Percentiles rank a stretch among this genome's conserved stretches.
phyloP scores from a whole-genome alignment of 2,888 invertebrate species.

The Amiota minor region DNA sequence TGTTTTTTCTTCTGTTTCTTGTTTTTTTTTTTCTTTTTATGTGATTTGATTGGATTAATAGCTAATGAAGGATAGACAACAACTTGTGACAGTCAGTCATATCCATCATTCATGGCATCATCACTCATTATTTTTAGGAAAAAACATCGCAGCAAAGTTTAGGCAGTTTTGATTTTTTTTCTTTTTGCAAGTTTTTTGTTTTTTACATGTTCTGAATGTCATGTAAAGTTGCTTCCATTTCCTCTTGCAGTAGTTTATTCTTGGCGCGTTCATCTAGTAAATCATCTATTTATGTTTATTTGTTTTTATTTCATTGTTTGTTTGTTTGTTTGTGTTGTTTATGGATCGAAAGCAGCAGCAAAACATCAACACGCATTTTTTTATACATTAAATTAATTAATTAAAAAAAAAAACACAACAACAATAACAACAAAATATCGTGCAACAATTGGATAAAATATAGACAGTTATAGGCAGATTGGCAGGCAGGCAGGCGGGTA shows the following conservation, averaged over 20 bases:
- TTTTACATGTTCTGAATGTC: conserved; percentile 98
- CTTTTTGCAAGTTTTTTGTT: conserved; percentile 48
- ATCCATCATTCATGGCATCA: too few relatives aligned
- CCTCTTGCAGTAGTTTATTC: conserved; percentile 96
- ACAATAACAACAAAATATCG: conserved; percentile 24
- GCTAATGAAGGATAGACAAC: too few relatives aligned
- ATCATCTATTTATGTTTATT: conserved; percentile 81
- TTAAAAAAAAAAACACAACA: conserved; percentile 42
- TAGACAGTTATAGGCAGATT: conserved; percentile 30
- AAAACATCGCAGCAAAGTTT: conserved; percentile 23
- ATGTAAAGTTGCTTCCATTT: conserved; percentile 98
- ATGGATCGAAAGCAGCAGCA: conserved; percentile 36
- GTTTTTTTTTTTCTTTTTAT: too few relatives aligned
- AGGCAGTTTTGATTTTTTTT: conserved; percentile 64
- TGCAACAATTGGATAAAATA: conserved; percentile 27
- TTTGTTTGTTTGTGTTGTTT: conserved; percentile 31
- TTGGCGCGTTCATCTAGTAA: conserved; percentile 94
- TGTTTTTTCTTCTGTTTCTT: not conserved
- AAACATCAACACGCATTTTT: conserved; percentile 17
- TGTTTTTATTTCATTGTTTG: conserved; percentile 28
- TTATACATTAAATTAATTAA: conserved; percentile 32
- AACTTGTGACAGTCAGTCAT: too few relatives aligned
- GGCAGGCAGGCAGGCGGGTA: conserved; percentile 49
- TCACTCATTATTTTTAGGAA: too few relatives aligned
- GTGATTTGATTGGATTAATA: too few relatives aligned